Base-by-base conservation (phyloP, 2,888 invertebrate genomes). In the Dynastes hyllus region DNA sequence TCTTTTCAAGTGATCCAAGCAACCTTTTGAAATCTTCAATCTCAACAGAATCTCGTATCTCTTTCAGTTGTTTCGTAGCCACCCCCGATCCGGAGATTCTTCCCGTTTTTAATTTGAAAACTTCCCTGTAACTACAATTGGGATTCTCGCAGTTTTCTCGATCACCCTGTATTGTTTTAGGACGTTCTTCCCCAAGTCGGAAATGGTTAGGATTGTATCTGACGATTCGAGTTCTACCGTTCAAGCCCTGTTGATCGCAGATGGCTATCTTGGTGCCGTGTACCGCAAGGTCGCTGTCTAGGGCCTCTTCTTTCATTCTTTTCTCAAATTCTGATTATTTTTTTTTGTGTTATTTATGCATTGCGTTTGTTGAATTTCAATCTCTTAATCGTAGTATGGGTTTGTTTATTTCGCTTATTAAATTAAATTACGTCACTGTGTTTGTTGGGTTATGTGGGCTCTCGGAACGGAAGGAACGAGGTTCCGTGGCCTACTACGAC, bases 11-110 rank as follows among this genome's bases (percentile, higher is more conserved):
- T 90, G 89, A 90, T 89, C 85, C 90, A 87, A 92, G 92, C 91
- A 92, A 91, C 92, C 92, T 91, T 89, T 91, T 91, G 90, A 92
- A 92, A 89, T 92, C 91, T 51, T 89, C 89, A 87, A 91, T 90
- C 91, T 91, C 90, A 83, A 91, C 89, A 91, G 92, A 91, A 91
- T 92, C 92, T 83, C 91, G 90, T 88, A 92, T 92, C 88, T 91
- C 90, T 86, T 89, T 87, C 87, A 92, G 81, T 79, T 84, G 84
- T 67, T 83, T 83, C 79, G 82, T 85, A 45, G 81, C 82, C 77
- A 84, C 85, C 76, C 84, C 84, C 51, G 81, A 70, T 79, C 84
- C 86, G 65, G 81, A 82, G 78, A 83, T 85, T 37, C 85, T 83
- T 29, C 81, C 91, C 88, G 89, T 76, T 32, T 53, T 76, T 58